Percentiles rank a stretch among this genome's conserved stretches.
Evolutionary conservation across 92 coral and sea anemone species (phyloP).

Genomic region (Porites lobata): DNA sequence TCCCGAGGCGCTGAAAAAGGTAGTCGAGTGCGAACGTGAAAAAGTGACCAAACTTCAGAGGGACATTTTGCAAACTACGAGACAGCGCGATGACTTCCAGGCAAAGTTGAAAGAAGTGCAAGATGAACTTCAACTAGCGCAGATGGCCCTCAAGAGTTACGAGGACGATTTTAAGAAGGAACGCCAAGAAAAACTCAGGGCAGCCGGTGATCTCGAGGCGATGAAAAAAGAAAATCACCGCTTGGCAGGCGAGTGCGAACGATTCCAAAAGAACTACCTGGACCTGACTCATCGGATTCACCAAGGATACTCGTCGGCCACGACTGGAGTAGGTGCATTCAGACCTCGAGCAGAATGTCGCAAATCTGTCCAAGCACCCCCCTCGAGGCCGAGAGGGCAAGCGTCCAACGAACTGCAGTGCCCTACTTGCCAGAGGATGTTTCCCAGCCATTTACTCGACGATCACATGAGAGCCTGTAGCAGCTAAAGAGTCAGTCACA

Average conservation of each 20-base stretch:
- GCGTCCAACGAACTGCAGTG: neutral
- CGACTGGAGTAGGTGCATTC: too few relatives aligned
- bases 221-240: neutral
- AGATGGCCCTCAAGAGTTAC: neutral
- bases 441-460: neutral
- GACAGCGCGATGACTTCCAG: neutral
- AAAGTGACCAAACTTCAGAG: too few relatives aligned
- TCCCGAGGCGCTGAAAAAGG: too few relatives aligned
- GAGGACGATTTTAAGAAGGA: neutral
- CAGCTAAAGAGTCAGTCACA: neutral
- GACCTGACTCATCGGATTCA: neutral
- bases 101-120: neutral
- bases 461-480: constrained; percentile 9
- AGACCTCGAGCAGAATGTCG: too few relatives aligned
- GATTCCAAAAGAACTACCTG: neutral
- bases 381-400: too few relatives aligned
- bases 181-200: neutral
- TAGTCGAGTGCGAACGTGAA: too few relatives aligned
- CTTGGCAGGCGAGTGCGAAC: neutral
- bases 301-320: too few relatives aligned
- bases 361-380: too few relatives aligned
- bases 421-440: neutral
- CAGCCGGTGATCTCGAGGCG: neutral
- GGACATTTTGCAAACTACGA: too few relatives aligned
- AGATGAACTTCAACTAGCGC: neutral